Base-by-base conservation (phyloP, 1,140 invertebrate species). In the Chironomus tepperi region DNA sequence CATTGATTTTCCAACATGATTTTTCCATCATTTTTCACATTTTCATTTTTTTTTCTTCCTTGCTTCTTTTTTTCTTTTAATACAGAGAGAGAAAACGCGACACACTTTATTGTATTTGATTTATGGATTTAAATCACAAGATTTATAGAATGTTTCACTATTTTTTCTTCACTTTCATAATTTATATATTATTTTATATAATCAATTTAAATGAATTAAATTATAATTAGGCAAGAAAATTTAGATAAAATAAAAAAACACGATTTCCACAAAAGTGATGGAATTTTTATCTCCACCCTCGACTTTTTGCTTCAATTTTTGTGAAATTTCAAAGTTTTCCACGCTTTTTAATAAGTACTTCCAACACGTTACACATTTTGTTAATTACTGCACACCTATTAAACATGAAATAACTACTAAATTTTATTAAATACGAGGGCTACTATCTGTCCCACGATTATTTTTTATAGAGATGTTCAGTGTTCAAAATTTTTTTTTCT, bases 1-100 rank as follows among this genome's bases (percentile, higher is more conserved):
- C 65, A 70, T 70, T 70, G 65, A 70, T 70, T 70, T 70, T 70
- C 65, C 16, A 70, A 70, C 65, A 70, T 70, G 65, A 70, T 70
- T 70, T 70, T 70, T 70, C 65, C 65, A 70, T 70, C 16, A 70
- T 70, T 70, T 19, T 70, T 70, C 65, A 70, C 65, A 70, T 70
- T 70, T 70, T 21, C 19, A 19, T 70, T 70, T 70, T 70, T 67
- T 57, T 70, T 70, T 70, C 19, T 18, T 21, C 65, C 65, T 57
- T 57, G 16, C 65, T 70, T 70, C 65, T 70, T 70, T 70, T 67
- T 18, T 21, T 16, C 65, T 34, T 34, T 34, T 10, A 19, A 70
- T 9, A 70, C 2, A 70, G 64, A 67, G 64, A 67, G 65, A 70
- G 65, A 70, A 21, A 70, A 70, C 65, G 65, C 65, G 65, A 70